These are phyloP conservation scores for Pangasius krempfi DNA, from an alignment of 2,797 vertebrate species.

Conservation along the genomic window DNA sequence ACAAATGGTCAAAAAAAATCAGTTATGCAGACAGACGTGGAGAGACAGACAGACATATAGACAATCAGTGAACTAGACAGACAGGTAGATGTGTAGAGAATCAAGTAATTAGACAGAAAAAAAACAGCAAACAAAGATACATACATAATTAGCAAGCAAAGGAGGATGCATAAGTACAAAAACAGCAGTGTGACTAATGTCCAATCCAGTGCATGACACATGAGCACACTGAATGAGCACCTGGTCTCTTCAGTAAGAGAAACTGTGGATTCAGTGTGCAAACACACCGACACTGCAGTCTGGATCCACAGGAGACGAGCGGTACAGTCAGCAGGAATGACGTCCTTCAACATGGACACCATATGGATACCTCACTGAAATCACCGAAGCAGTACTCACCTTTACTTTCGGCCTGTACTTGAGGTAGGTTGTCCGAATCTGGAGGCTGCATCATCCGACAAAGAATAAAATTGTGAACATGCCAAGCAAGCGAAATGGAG, in stretches of 20 bases:
- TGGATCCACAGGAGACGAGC: neutral
- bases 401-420: slow-evolving; percentile 93
- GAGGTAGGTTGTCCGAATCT: slow-evolving; percentile 95
- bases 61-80: neutral
- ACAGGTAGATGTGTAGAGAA: neutral
- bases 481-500: neutral
- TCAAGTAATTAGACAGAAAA: neutral
- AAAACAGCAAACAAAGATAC: neutral
- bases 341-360: neutral
- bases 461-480: neutral
- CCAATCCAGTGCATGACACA: neutral
- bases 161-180: neutral
- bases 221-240: neutral
- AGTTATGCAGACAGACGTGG: neutral
- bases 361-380: neutral
- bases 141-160: neutral
- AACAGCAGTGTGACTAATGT: neutral
- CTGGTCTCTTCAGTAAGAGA: neutral
- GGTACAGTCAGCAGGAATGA: neutral
- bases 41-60: neutral
- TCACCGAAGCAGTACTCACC: slow-evolving; percentile 70
- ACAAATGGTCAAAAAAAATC: no score
- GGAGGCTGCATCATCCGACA: slow-evolving; percentile 77
- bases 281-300: neutral
- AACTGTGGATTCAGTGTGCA: neutral